Evolutionary conservation across 2,888 invertebrate species (phyloP).

Genomic region (Gryllus longicercus): DNA sequence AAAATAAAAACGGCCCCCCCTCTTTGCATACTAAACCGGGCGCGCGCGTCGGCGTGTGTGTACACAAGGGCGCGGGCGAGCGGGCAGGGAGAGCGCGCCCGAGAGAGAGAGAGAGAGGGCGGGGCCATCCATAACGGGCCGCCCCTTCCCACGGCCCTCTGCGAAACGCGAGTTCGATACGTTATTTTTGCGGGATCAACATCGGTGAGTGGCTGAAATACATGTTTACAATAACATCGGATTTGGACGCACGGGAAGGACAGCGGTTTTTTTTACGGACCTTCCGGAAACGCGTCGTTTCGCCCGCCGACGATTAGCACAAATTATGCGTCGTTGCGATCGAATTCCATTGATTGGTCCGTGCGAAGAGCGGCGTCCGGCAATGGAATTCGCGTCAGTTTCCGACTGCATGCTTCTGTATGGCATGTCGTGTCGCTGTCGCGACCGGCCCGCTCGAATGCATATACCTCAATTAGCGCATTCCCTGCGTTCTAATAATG

Average conservation of each 20-base stretch:
- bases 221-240: slow-evolving; percentile 17
- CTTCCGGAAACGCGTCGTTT: too few species aligned
- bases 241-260: not conserved
- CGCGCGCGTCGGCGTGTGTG: not conserved
- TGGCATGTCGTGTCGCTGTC: too few species aligned
- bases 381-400: too few species aligned
- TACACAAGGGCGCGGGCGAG: not conserved
- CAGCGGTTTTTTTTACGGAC: not conserved
- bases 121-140: not conserved
- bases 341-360: too few species aligned
- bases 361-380: too few species aligned
- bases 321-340: too few species aligned
- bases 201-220: not conserved
- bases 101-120: not conserved
- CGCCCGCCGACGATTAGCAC: too few species aligned
- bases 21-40: not conserved
- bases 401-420: too few species aligned
- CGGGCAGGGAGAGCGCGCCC: not conserved
- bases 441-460: too few species aligned
- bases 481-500: too few species aligned
- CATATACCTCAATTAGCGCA: too few species aligned
- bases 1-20: not conserved
- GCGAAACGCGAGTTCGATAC: not conserved
- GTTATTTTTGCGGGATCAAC: slow-evolving; percentile 2
- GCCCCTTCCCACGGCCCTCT: not conserved